Conservation (phyloP, 1,140 invertebrate genomes). For the Aphaenogaster rudis region DNA sequence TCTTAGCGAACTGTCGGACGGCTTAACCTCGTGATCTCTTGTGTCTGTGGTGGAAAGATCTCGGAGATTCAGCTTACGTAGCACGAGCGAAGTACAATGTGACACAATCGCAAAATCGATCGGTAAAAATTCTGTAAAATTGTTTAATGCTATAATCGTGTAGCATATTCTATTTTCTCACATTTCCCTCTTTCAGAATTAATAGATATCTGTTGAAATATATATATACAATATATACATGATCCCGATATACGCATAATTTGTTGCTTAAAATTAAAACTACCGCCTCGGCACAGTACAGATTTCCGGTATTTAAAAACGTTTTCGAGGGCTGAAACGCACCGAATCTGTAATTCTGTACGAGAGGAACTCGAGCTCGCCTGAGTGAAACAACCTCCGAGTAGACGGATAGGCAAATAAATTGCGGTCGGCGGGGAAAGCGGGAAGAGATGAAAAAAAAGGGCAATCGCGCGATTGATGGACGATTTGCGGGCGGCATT, state of each 20-base stretch:
- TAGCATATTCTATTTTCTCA: background rate
- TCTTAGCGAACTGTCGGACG: conserved; percentile 39
- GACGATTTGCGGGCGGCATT: conserved; percentile 53
- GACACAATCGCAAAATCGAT: background rate
- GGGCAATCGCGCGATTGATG: conserved; percentile 43
- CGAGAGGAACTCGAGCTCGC: conserved; percentile 1
- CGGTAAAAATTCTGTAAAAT: background rate
- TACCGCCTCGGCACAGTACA: background rate
- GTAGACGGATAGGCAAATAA: conserved; percentile 37
- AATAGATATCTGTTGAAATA: background rate
- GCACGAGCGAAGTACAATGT: background rate
- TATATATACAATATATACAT: too few species aligned
- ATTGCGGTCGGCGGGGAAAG: conserved; percentile 18
- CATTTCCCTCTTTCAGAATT: background rate
- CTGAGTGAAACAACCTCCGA: background rate
- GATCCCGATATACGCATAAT: too few species aligned
- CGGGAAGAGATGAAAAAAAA: background rate
- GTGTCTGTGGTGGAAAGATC: conserved; percentile 18
- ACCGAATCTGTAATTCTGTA: background rate
- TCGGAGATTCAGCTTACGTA: conserved; percentile 21
- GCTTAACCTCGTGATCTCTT: conserved; percentile 52
- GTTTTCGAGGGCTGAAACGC: background rate
- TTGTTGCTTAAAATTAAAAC: background rate
- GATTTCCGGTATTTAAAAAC: background rate
- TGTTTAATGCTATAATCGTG: background rate